Evolutionary conservation across 2,113 vertebrate genomes (phyloP).

Genomic region (Megaceryle torquata): DNA sequence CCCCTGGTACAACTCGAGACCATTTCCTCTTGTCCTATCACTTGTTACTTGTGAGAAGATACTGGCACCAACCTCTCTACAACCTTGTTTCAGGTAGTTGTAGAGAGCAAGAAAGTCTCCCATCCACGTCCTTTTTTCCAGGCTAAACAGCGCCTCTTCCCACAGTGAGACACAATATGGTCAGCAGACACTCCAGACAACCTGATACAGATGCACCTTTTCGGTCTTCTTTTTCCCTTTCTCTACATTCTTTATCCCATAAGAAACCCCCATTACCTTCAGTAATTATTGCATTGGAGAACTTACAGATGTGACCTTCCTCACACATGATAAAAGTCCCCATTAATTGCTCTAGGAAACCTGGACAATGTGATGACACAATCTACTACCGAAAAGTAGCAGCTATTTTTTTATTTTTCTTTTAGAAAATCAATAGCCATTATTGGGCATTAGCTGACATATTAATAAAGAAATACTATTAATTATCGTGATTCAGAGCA

Average conservation of each 20-base stretch:
- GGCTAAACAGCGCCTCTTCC: too few species aligned
- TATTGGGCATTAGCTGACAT: not conserved
- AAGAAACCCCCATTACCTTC: not conserved
- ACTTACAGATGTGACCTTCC: not conserved
- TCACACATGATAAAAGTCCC: not conserved
- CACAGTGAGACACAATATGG: not conserved
- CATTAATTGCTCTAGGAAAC: not conserved
- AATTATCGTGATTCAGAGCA: not conserved
- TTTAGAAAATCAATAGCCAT: not conserved
- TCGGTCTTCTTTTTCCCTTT: not conserved
- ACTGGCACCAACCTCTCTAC: too few species aligned
- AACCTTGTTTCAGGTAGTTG: too few species aligned
- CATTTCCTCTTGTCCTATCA: too few species aligned
- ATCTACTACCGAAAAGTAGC: not conserved
- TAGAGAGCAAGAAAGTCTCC: too few species aligned
- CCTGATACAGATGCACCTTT: not conserved
- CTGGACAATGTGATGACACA: not conserved
- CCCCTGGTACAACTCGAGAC: too few species aligned
- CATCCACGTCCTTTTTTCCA: too few species aligned
- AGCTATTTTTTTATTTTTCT: not conserved
- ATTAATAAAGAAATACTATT: not conserved
- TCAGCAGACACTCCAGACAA: not conserved
- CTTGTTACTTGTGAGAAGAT: too few species aligned
- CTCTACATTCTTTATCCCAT: not conserved
- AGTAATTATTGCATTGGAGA: not conserved